Evolutionary conservation across 2,888 invertebrate species (phyloP), one percentile per base, ranked within the genome.

Genomic region (Meganola albula): DNA sequence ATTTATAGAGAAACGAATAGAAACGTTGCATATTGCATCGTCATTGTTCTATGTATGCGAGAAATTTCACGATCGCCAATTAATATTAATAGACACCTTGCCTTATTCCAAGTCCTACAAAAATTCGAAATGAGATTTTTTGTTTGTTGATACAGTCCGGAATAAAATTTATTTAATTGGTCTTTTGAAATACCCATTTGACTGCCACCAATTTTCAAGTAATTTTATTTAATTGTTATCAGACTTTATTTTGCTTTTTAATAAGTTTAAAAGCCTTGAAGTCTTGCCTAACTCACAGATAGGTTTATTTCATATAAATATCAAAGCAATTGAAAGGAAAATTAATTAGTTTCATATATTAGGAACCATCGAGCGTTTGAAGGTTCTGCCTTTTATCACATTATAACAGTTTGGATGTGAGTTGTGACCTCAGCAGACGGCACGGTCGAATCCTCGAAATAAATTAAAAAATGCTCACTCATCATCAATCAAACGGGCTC

Each of bases 391-490:
- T 46, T 51, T 51, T 41, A 39, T 42, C 38, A 32, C 44, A 46
- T 41, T 58, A 59, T 54, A 58, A 48, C 46, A 53, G 40, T 45
- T 47, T 20, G 42, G 48, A 48, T 63, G 59, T 7, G 20, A 20
- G 20, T 20, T 7, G 20, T 69, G 77, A 76, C 75, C 74, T 74
- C 59, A 60, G 53, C 62, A 55, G 50, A 55, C 60, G 58, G 50
- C 36, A 46, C 62, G 62, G 68, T 57, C 64, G 77, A 82, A 79
- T 82, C 67, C 79, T 79, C 73, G 74, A 83, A 83, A 80, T 77
- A 82, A 83, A 85, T 85, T 84, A 85, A 82, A 82, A 83, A 78
- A 65, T 74, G 84, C 84, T 70, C 73, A 75, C 75, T 84, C 84
- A 85, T 75, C 85, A 84, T 85, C 84, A 84, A 84, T 85, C 85